Percentiles rank a stretch among this genome's conserved stretches.
These are phyloP conservation scores for Sorex fumeus DNA, from an alignment of 2,113 vertebrate genomes.

Conservation along the genomic window DNA sequence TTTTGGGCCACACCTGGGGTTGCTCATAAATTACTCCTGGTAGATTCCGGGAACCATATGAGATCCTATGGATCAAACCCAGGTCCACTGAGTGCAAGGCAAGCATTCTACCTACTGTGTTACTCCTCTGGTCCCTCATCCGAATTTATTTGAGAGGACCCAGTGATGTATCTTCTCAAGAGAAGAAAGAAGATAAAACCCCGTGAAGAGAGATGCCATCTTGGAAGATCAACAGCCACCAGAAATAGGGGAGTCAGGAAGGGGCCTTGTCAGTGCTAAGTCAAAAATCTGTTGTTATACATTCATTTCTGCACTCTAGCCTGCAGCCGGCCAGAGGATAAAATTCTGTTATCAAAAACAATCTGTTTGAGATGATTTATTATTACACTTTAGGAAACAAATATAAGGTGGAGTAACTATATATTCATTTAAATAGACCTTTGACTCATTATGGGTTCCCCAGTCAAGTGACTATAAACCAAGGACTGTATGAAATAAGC, in stretches of 20 bases:
- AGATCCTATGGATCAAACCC: too few species aligned
- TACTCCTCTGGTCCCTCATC: not conserved
- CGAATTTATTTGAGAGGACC: not conserved
- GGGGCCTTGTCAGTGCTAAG: not conserved
- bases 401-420: too few species aligned
- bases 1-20: too few species aligned
- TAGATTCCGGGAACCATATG: too few species aligned
- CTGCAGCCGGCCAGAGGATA: not conserved
- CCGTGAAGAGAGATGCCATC: not conserved
- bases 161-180: not conserved
- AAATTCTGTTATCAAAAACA: not conserved
- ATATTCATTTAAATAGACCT: not conserved
- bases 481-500: too few species aligned
- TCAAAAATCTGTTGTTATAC: not conserved
- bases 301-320: not conserved
- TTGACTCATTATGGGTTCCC: not conserved
- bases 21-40: too few species aligned
- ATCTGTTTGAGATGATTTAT: not conserved
- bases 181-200: not conserved
- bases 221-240: fast-evolving
- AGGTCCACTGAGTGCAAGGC: too few species aligned
- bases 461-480: too few species aligned
- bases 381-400: not conserved
- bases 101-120: too few species aligned
- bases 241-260: too few species aligned